Conservation (phyloP, 2,113 vertebrate species). For the Gallinago paraguaiae region DNA sequence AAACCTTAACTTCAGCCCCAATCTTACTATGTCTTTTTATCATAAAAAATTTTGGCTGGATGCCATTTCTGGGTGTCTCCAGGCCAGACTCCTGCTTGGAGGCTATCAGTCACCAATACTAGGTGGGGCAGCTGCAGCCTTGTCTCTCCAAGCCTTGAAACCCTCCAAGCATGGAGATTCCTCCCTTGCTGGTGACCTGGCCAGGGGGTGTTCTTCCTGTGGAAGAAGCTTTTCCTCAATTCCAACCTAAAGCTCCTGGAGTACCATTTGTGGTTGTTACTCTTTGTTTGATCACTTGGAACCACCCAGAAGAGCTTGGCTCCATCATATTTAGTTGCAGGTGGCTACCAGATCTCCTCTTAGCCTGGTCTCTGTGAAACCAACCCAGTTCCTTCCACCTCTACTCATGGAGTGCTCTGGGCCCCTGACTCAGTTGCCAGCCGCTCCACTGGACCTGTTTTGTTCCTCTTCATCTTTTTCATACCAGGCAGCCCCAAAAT, state of each 20-base stretch:
- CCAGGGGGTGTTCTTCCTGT: background rate
- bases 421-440: background rate
- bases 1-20: background rate
- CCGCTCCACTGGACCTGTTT: background rate
- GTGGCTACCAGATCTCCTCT: background rate
- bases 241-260: background rate
- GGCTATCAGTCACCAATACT: background rate
- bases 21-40: background rate
- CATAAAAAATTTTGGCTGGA: background rate
- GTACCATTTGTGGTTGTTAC: background rate
- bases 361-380: background rate
- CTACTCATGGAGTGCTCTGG: background rate
- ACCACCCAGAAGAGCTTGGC: background rate
- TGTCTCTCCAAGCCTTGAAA: background rate
- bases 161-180: background rate
- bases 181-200: background rate
- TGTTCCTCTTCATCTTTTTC: background rate
- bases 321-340: background rate
- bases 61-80: background rate
- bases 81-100: background rate
- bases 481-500: background rate
- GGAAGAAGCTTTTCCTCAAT: background rate
- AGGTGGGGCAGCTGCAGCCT: background rate
- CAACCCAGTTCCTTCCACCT: background rate
- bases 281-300: background rate